These are phyloP conservation scores for Pipistrellus kuhlii DNA, from an alignment of 2,797 vertebrate species.

Conservation along the genomic window DNA sequence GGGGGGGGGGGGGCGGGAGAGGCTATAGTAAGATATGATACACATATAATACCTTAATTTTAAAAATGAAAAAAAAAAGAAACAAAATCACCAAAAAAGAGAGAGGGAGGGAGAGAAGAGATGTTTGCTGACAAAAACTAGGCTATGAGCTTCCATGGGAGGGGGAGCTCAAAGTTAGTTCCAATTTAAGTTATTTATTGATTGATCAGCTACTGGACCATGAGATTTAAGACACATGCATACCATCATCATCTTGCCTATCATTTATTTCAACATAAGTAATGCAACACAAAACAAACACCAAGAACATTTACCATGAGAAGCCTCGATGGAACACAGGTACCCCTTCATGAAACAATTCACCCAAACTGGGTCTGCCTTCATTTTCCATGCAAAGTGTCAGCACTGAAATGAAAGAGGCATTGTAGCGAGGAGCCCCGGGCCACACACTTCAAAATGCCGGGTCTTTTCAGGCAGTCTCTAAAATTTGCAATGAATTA, in stretches of 20 bases:
- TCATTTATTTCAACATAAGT: conserved; percentile 8
- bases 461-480: background rate
- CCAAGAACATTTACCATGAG: background rate
- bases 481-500: background rate
- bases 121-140: background rate
- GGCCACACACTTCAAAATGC: background rate
- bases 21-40: too few relatives aligned
- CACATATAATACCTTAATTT: too few relatives aligned
- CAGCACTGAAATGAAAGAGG: background rate
- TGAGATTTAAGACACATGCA: background rate
- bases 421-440: background rate
- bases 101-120: background rate
- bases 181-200: background rate
- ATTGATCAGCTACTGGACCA: background rate
- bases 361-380: background rate
- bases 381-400: background rate
- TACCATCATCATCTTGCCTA: background rate
- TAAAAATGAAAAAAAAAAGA: too few relatives aligned
- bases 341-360: background rate
- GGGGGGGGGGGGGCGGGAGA: too few relatives aligned
- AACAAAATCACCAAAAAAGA: too few relatives aligned
- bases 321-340: background rate
- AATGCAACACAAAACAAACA: background rate
- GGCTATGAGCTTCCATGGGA: background rate
- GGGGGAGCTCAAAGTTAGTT: background rate